Conservation (phyloP, 2,888 invertebrate genomes). For the Myathropa florea region DNA sequence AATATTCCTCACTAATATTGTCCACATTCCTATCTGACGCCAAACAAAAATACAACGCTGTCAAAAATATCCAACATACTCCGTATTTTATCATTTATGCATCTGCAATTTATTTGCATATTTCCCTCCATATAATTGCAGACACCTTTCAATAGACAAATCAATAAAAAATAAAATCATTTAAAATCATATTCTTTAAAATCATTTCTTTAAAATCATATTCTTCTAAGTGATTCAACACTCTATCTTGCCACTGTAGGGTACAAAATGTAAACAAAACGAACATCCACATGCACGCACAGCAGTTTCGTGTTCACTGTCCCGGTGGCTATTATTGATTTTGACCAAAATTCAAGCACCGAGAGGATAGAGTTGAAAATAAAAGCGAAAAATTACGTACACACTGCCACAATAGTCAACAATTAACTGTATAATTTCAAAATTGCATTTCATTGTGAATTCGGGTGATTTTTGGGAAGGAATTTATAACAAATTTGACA, state of each 20-base stretch:
- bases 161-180: too few relatives aligned
- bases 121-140: too few relatives aligned
- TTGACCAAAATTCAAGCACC: not conserved
- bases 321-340: not conserved
- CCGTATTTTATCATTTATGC: too few relatives aligned
- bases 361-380: not conserved
- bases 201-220: too few relatives aligned
- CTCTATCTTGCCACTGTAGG: not conserved
- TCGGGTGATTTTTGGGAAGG: not conserved
- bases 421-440: not conserved
- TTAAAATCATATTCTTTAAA: too few relatives aligned
- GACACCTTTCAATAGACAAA: too few relatives aligned
- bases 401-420: not conserved
- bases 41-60: too few relatives aligned
- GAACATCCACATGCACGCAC: not conserved
- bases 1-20: too few relatives aligned
- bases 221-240: not conserved
- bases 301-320: not conserved
- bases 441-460: not conserved
- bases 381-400: not conserved
- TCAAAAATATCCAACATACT: too few relatives aligned
- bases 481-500: not conserved
- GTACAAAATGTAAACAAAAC: not conserved
- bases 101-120: too few relatives aligned
- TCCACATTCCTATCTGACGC: too few relatives aligned